phyloP scores from a whole-genome alignment of 2,797 vertebrate species.

The Serranus cabrilla region DNA sequence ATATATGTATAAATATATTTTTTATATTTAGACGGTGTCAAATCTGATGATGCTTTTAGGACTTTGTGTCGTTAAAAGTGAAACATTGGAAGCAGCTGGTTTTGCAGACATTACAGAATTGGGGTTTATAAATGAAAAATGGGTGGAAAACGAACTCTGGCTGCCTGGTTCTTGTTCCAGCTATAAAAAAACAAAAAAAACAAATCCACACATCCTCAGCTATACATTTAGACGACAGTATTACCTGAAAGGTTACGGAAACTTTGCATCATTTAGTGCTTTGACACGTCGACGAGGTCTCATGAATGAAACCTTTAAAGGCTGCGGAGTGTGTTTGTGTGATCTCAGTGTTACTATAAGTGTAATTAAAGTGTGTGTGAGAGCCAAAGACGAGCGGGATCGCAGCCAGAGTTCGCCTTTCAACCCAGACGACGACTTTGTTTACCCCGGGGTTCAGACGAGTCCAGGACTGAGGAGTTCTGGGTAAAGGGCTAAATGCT shows the following conservation, averaged over 20 bases:
- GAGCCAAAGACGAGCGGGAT: slow-evolving; percentile 57
- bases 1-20: slow-evolving; percentile 89
- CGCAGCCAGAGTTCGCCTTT: slow-evolving; percentile 67
- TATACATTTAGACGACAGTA: slow-evolving; percentile 35
- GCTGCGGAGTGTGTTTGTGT: slow-evolving; percentile 17
- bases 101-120: slow-evolving; percentile 90
- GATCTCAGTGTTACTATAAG: slow-evolving; percentile 31
- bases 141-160: slow-evolving; percentile 73
- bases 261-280: slow-evolving; percentile 27
- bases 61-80: slow-evolving; percentile 65
- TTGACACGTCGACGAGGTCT: slow-evolving; percentile 14
- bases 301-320: slow-evolving; percentile 29
- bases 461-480: slow-evolving; percentile 49
- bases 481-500: slow-evolving; percentile 45
- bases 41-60: slow-evolving; percentile 84
- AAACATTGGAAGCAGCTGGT: slow-evolving; percentile 91
- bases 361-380: slow-evolving; percentile 31
- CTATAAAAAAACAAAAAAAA: slow-evolving; percentile 10
- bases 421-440: slow-evolving; percentile 89
- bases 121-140: slow-evolving; percentile 82
- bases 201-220: slow-evolving; percentile 29
- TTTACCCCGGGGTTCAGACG: slow-evolving; percentile 89
- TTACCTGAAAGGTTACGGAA: slow-evolving; percentile 45
- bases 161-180: slow-evolving; percentile 48
- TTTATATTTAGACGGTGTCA: slow-evolving; percentile 91